Evolutionary conservation across 2,797 vertebrate genomes (phyloP), one percentile per base, ranked within the genome.

Genomic region (Falco peregrinus): DNA sequence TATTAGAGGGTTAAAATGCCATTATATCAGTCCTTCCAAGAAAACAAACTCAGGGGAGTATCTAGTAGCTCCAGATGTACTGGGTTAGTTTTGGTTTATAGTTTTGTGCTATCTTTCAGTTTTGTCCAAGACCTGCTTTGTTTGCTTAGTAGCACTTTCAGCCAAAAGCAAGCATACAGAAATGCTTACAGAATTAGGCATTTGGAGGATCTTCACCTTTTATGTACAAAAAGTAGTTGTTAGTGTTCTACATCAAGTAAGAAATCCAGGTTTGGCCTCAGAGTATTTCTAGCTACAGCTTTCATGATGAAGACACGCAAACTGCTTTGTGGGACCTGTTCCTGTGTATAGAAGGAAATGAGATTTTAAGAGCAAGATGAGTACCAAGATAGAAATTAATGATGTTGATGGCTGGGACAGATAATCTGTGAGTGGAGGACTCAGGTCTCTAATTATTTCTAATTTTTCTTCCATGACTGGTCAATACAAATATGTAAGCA

Each of bases 341-440:
- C 21, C 7, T 77, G 18, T 88, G 6, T 56, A 80, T 9, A 21
- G 21, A 64, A 35, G 3, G 17, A 92, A 82, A 71, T 39, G 5
- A 35, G 29, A 73, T 84, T 84, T 33, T 35, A 74, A 48, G 16
- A 76, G 31, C 10, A 67, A 93, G 31, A 56, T 17, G 16, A 78
- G 90, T 90, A 47, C 4, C 0, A 1, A 56, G 9, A 35, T 4
- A 70, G 17, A 88, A 92, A 67, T 53, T 4, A 54, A 59, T 26
- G 1, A 13, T 65, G 10, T 18, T 0, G 0, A 67, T 33, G 6
- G 4, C 13, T 51, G 43, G 43, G 65, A 48, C 4, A 54, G 3
- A 53, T 3, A 10, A 60, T 35, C 39, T 48, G 25, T 2, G 5
- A 67, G 9, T 77, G 45, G 14, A 20, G 6, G 43, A 74, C 43